Evolutionary conservation across 2,113 vertebrate genomes (phyloP), one percentile per base, ranked within the genome.

Genomic region (Asarcornis scutulata): DNA sequence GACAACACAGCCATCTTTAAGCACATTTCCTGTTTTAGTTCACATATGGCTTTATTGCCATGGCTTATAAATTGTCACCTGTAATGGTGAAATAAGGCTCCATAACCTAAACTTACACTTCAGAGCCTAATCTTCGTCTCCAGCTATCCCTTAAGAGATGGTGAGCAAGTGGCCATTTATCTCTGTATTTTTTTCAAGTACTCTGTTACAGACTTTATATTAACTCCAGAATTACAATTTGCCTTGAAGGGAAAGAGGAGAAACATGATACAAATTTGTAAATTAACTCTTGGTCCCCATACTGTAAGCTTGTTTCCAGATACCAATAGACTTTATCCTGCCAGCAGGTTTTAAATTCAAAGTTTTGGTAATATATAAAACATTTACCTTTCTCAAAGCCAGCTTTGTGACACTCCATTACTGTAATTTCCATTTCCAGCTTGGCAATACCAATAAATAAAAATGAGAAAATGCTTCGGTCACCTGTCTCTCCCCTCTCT

Each of bases 401-500:
- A 89, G 91, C 93, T 93, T 91, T 95, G 85, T 97, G 97, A 98
- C 89, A 84, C 92, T 96, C 95, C 89, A 89, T 97, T 96, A 96
- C 95, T 97, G 75, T 96, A 93, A 97, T 97, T 98, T 98, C 93
- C 93, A 97, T 96, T 98, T 98, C 91, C 97, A 98, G 98, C 96
- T 97, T 97, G 97, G 97, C 98, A 97, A 97, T 97, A 95, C 97
- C 98, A 97, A 96, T 98, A 97, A 98, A 98, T 98, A 98, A 99
- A 98, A 98, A 96, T 97, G 99, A 99, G 96, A 98, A 98, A 97
- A 96, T 98, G 94, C 98, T 99, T 26, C 95, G 98, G 88, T 99
- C 99, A 48, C 99, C 99, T 11, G 62, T 98, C 89, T 99, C 99
- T 77, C 99, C 99, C 40, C 96, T 98, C 93, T 98, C 98, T 4